phyloP scores from a whole-genome alignment of 2,888 invertebrate genomes.

The Busseola fusca region DNA sequence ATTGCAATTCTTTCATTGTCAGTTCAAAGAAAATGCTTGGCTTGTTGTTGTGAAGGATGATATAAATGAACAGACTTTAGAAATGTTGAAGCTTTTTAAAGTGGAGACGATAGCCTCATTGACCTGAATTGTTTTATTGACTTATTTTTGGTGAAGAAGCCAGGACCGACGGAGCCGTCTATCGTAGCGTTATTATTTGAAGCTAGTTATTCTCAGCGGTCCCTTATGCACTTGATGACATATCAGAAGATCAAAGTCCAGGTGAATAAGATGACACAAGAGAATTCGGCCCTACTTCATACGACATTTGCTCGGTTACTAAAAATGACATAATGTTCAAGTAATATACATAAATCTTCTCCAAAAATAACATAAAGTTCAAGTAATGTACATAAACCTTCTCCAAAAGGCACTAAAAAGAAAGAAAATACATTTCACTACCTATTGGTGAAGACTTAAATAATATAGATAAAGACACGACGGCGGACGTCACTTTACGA shows the following conservation, averaged over 20 bases:
- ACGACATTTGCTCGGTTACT: no score
- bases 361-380: not conserved
- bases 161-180: not conserved
- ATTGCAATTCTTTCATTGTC: slow-evolving; percentile 54
- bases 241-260: not conserved
- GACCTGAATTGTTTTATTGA: slow-evolving; percentile 8
- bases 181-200: not conserved
- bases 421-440: no score
- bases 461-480: not conserved
- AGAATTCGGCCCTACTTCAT: not conserved
- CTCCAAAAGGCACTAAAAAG: not conserved
- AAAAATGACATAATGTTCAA: no score
- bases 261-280: not conserved
- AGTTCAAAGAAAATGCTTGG: slow-evolving; percentile 53
- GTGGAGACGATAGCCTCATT: slow-evolving; percentile 5
- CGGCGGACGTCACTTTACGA: not conserved
- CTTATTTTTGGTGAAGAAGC: not conserved
- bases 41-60: slow-evolving; percentile 42
- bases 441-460: not conserved
- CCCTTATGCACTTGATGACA: not conserved
- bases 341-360: no score
- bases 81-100: slow-evolving; percentile 23
- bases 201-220: no score
- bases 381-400: not conserved
- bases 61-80: slow-evolving; percentile 44